Percentiles rank a stretch among this genome's conserved stretches.
phyloP scores from a whole-genome alignment of 2,797 vertebrate genomes.

The Poeciliopsis turneri region DNA sequence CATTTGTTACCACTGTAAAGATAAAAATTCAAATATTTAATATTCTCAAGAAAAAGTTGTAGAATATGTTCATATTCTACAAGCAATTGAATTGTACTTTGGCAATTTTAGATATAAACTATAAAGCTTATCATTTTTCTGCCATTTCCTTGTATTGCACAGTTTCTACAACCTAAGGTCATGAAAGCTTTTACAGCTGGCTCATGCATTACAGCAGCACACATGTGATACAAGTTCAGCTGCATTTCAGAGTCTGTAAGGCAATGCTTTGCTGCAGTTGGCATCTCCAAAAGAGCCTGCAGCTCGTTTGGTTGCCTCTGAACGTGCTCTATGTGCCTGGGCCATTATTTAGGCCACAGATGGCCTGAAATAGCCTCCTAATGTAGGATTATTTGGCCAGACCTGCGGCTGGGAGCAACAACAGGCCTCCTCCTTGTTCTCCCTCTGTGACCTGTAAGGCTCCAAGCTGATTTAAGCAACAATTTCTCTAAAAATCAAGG shows the following conservation, averaged over 20 bases:
- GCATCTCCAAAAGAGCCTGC: conserved; percentile 30
- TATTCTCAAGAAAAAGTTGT: not conserved
- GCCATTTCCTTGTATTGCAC: not conserved
- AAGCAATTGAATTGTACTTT: not conserved
- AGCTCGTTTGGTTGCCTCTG: conserved; percentile 60
- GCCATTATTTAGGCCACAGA: conserved; percentile 69
- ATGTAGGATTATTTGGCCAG: conserved; percentile 70
- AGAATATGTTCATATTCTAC: not conserved
- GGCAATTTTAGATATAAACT: not conserved
- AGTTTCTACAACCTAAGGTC: not conserved
- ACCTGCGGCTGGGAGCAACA: conserved; percentile 56
- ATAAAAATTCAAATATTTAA: not conserved
- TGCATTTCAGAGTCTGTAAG: conserved; percentile 23
- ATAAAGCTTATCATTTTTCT: not conserved
- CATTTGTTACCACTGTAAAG: not conserved
- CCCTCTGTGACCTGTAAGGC: conserved; percentile 34
- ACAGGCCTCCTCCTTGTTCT: conserved; percentile 46
- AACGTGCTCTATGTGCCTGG: conserved; percentile 72
- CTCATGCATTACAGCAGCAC: not conserved
- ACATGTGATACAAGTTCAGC: conserved; percentile 12
- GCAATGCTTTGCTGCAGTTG: conserved; percentile 35
- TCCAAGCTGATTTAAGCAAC: conserved; percentile 27
- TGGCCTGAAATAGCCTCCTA: conserved; percentile 74
- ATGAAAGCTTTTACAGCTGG: not conserved
- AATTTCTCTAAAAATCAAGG: conserved; percentile 20